Evolutionary conservation across 1,140 invertebrate species (phyloP).

Genomic region (Linepithema humile): DNA sequence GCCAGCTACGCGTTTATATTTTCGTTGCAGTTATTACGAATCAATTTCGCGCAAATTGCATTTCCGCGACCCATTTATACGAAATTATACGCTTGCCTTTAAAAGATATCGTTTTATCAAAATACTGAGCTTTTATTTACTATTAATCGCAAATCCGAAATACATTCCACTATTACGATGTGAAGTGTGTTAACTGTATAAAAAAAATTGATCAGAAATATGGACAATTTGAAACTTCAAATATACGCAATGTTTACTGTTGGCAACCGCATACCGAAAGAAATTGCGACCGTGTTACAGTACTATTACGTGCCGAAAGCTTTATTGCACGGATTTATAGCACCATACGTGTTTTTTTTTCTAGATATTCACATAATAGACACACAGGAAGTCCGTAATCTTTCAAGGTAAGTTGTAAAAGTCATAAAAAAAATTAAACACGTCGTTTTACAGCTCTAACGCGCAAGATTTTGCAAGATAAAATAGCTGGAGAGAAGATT

Average conservation of each 20-base stretch:
- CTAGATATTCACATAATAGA: not conserved
- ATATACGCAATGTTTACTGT: not conserved
- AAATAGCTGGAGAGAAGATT: not conserved
- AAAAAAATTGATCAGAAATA: not conserved
- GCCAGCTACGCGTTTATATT: constrained; percentile 7
- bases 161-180: not conserved
- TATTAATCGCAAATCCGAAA: constrained; percentile 5
- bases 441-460: not conserved
- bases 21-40: constrained; percentile 25
- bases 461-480: not conserved
- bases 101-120: not conserved
- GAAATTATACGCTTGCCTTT: not conserved
- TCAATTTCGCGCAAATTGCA: constrained; percentile 15
- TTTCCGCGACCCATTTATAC: constrained; percentile 17
- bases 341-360: not conserved
- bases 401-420: not conserved
- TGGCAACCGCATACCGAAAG: not conserved
- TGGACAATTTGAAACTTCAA: not conserved
- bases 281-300: not conserved
- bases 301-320: constrained; percentile 41
- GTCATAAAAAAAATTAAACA: not conserved
- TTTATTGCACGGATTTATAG: constrained; percentile 5
- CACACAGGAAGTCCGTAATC: not conserved
- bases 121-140: not conserved
- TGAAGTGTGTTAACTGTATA: not conserved